Evolutionary conservation across 1,140 invertebrate genomes (phyloP), one percentile per base, ranked within the genome.

Genomic region (Apocrypta bakeri): DNA sequence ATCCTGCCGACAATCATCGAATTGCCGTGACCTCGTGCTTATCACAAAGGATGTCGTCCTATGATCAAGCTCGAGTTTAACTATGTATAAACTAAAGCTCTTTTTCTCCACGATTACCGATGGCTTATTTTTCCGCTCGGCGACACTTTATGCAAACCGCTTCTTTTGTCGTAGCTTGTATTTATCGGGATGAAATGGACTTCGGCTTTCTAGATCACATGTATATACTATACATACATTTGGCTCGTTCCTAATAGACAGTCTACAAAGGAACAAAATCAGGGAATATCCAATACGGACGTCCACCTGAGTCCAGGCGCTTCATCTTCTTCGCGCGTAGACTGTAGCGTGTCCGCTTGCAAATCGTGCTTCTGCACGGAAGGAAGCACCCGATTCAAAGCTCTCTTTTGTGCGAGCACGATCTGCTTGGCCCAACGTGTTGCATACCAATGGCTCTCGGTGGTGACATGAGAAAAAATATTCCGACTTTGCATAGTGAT

Each of bases 401-500:
- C 37, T 76, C 37, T 76, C 72, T 76, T 76, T 69, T 69, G 64
- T 76, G 40, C 25, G 33, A 27, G 61, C 71, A 25, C 69, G 61
- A 71, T n/a, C 24, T 25, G n/a, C 31, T 56, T 7, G 21, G 2
- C n/a, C n/a, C 17, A 31, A 9, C 29, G 40, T 12, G 27, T 61
- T 82, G 80, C 73, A 82, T 82, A 76, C 73, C 63, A 82, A 82
- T 82, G n/a, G 73, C 80, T 61, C 29, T 37, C 25, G 11, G 64
- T 29, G 48, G 33, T n/a, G 79, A 75, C 71, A 69, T 21, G 73
- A 56, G 68, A 81, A 74, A 82, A 82, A 69, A 81, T 75, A 71
- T 76, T 76, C 42, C 74, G 29, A 33, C 75, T 82, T 78, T 78
- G 81, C 75, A 82, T 82, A 82, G 33, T 72, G 25, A 82, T 82